Evolutionary conservation across 1,140 invertebrate genomes (phyloP).

Genomic region (Campoletis sonorensis): DNA sequence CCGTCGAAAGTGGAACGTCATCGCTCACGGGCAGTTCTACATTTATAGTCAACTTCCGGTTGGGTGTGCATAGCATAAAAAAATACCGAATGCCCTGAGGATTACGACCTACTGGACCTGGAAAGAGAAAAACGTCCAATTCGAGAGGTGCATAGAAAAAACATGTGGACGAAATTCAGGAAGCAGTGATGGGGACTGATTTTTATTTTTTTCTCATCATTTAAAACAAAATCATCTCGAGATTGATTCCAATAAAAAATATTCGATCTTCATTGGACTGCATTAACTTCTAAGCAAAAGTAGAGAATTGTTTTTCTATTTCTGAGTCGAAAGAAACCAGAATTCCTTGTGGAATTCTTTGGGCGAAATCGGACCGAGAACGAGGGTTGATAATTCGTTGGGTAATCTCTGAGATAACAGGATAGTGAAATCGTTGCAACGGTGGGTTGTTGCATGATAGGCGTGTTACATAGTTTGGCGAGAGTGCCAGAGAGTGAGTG

Average conservation of each 20-base stretch:
- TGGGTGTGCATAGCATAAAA: slow-evolving; percentile 14
- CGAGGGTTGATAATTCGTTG: background rate
- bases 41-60: background rate
- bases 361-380: background rate
- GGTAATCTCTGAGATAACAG: background rate
- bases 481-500: slow-evolving; percentile 27
- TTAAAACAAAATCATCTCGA: too few relatives aligned
- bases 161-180: background rate
- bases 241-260: too few relatives aligned
- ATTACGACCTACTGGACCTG: background rate
- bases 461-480: slow-evolving; percentile 59
- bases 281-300: too few relatives aligned
- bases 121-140: background rate
- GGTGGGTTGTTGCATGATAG: slow-evolving; percentile 56
- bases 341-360: too few relatives aligned
- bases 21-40: background rate
- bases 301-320: too few relatives aligned
- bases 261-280: too few relatives aligned
- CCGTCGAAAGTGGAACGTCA: background rate
- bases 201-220: too few relatives aligned
- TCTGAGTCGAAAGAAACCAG: too few relatives aligned
- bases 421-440: background rate
- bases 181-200: too few relatives aligned
- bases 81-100: background rate
- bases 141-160: background rate